These are phyloP conservation scores for Microtus agrestis DNA, from an alignment of 2,797 vertebrate species.

Conservation along the genomic window DNA sequence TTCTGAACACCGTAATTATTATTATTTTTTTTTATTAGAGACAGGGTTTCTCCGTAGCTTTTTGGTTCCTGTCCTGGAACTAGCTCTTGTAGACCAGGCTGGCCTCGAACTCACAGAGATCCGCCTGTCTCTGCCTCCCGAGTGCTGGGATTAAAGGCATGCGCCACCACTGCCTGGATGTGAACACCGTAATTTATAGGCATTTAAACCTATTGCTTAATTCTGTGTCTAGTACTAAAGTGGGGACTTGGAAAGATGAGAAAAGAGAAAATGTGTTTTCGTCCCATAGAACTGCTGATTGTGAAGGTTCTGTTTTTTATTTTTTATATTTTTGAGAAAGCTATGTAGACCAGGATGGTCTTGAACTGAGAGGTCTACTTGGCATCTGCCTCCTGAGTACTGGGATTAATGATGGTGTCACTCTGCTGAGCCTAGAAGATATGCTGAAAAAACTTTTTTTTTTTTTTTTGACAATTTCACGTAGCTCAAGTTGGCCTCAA, in stretches of 20 bases:
- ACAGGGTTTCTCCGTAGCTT: no score
- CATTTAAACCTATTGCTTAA: not conserved
- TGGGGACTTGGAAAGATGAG: slow-evolving; percentile 1
- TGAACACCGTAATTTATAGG: not conserved
- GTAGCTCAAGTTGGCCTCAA: not conserved
- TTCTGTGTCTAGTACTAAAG: not conserved
- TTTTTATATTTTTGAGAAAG: not conserved
- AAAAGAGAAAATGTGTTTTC: not conserved
- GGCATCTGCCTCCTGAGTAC: not conserved
- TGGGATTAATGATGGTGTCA: not conserved
- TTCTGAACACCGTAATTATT: not conserved
- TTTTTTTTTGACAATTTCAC: not conserved
- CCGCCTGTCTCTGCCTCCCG: no score
- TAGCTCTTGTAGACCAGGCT: no score
- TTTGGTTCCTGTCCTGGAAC: no score
- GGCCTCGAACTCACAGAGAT: no score
- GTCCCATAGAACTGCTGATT: not conserved
- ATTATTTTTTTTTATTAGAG: no score
- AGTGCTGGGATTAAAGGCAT: no score
- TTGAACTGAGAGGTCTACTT: no score
- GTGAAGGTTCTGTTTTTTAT: not conserved
- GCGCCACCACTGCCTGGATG: no score
- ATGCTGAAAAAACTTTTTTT: not conserved
- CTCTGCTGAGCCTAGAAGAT: not conserved
- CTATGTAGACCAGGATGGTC: not conserved